phyloP scores from a whole-genome alignment of 2,888 invertebrate species.

The Strigamia crassipes region DNA sequence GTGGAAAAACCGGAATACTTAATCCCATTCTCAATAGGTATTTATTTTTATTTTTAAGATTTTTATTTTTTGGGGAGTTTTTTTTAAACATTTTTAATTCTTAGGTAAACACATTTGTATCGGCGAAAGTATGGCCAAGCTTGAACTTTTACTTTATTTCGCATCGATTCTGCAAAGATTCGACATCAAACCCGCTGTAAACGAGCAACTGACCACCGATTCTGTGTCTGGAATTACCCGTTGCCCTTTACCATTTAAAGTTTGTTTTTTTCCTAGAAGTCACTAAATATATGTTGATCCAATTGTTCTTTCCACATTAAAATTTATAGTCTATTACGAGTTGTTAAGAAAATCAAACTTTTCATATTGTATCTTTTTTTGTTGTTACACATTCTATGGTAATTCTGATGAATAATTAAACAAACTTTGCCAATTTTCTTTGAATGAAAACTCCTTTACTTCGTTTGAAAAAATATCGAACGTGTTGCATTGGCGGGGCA shows the following conservation, averaged over 20 bases:
- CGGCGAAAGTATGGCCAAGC: conserved; percentile 41
- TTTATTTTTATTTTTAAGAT: background rate
- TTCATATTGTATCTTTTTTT: no score
- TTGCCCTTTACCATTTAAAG: background rate
- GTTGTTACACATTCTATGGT: no score
- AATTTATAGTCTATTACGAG: no score
- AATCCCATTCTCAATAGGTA: conserved; percentile 49
- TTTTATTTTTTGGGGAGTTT: no score
- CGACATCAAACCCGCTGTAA: background rate
- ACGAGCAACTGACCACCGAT: background rate
- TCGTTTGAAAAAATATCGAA: no score
- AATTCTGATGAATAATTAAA: no score
- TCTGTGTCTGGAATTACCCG: background rate
- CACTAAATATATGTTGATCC: background rate
- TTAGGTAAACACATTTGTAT: conserved; percentile 46
- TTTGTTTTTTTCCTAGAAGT: background rate
- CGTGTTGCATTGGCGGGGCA: no score
- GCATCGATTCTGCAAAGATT: conserved; percentile 43
- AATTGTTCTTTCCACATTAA: no score
- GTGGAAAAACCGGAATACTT: conserved; percentile 46
- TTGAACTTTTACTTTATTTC: conserved; percentile 47
- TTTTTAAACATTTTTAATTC: background rate
- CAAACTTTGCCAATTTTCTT: background rate
- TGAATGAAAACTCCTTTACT: background rate
- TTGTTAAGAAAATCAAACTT: no score